phyloP scores from a whole-genome alignment of 2,113 vertebrate genomes.

The Engraulis encrasicolus region DNA sequence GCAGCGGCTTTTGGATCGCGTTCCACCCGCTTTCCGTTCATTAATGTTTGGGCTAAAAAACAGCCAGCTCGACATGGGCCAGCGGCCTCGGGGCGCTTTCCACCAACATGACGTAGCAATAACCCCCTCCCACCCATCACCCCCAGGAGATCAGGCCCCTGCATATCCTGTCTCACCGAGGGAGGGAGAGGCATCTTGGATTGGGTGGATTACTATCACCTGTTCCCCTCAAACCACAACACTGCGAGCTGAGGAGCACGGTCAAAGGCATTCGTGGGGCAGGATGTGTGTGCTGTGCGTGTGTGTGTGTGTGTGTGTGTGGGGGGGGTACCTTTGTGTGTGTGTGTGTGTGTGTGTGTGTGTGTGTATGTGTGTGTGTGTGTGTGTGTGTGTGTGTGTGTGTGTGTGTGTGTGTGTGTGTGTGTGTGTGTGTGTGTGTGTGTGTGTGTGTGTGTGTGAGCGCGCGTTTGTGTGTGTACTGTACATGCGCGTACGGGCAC shows the following conservation, averaged over 20 bases:
- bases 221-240: neutral
- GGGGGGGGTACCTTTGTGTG: no score
- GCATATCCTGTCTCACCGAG: neutral
- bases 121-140: neutral
- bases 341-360: neutral
- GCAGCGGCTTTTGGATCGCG: neutral
- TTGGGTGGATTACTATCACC: neutral
- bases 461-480: neutral
- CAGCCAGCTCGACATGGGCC: neutral
- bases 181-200: neutral
- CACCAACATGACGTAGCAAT: neutral
- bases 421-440: constrained; percentile 8
- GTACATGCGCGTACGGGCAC: no score
- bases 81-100: neutral
- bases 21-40: neutral
- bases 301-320: no score
- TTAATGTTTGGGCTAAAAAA: neutral
- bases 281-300: no score
- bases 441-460: neutral
- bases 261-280: neutral
- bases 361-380: neutral
- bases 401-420: neutral
- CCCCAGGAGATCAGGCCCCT: neutral
- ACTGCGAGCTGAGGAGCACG: neutral
- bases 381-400: no score